These are phyloP conservation scores for Vidua chalybeata DNA, from an alignment of 2,113 vertebrate genomes.

Conservation along the genomic window DNA sequence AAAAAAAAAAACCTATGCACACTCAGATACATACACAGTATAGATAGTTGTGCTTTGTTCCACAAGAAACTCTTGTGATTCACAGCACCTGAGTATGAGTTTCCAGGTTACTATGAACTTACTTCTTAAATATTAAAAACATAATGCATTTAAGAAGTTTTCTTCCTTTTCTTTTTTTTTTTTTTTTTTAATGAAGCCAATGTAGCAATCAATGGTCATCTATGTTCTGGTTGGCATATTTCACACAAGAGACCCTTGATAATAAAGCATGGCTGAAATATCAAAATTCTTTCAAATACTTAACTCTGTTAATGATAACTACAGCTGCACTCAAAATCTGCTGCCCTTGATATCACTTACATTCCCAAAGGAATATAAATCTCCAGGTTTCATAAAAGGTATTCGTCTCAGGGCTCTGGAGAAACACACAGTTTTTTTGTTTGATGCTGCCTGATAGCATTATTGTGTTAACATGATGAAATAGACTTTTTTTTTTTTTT, in stretches of 20 bases:
- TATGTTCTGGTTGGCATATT: neutral
- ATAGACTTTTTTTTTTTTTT: neutral
- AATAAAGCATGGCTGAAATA: neutral
- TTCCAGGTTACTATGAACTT: neutral
- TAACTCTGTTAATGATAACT: neutral
- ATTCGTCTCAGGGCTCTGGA: neutral
- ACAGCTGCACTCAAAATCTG: constrained; percentile 15
- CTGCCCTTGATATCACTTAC: neutral
- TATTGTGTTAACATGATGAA: neutral
- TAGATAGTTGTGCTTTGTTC: neutral
- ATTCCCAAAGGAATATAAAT: constrained; percentile 40
- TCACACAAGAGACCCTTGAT: neutral
- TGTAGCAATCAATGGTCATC: neutral
- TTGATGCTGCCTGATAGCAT: neutral
- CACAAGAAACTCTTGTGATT: neutral
- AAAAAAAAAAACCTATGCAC: neutral
- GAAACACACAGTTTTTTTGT: neutral
- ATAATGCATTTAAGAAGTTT: neutral
- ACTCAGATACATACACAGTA: neutral
- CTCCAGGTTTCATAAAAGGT: neutral
- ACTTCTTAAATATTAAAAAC: neutral
- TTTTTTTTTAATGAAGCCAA: neutral
- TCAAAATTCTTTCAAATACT: constrained; percentile 20
- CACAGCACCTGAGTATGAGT: neutral
- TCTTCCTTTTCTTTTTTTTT: too few relatives aligned